Base-by-base conservation (phyloP, 2,797 vertebrate species). In the Nannoperca australis region DNA sequence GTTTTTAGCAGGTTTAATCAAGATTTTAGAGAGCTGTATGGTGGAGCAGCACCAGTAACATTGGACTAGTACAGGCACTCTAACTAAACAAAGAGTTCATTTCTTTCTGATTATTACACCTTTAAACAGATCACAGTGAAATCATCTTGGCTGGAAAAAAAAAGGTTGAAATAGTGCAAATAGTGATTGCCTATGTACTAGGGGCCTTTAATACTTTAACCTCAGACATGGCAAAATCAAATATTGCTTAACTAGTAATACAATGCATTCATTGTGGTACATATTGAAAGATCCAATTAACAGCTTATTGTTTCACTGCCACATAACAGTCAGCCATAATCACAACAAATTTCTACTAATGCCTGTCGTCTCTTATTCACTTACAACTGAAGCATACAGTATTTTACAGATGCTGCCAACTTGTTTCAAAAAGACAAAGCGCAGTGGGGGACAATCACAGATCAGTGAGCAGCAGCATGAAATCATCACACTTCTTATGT, bases 401-500 rank as follows among this genome's bases (percentile, higher is more conserved):
- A n/a, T 59, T 55, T 75, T 11, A 60, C 55, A 70, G 54, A 58
- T 44, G 69, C 75, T 76, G 76, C 20, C 69, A 70, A 66, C 50
- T 44, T 75, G 40, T 54, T 79, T 79, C 7, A 76, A 49, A 71
- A 44, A 22, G 40, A 66, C 13, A 30, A 47, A 58, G 13, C 36
- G 61, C 32, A 32, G 32, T 24, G 32, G 63, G 73, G 50, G 45
- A 34, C 50, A 56, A 64, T 20, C 62, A 47, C 61, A 87, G 67
- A 68, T 66, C 66, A 49, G 61, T 45, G 61, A 78, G 76, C 64
- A 62, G 81, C 53, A 60, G 76, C 56, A 42, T 44, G 6, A 62
- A 67, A 42, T 73, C 18, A 11, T 17, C 36, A 65, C 44, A 36
- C 9, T 58, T 47, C 36, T 36, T 8, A 51, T 14, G 3, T 45